Evolutionary conservation across 2,113 vertebrate genomes (phyloP).

Genomic region (Dicaeum eximium): DNA sequence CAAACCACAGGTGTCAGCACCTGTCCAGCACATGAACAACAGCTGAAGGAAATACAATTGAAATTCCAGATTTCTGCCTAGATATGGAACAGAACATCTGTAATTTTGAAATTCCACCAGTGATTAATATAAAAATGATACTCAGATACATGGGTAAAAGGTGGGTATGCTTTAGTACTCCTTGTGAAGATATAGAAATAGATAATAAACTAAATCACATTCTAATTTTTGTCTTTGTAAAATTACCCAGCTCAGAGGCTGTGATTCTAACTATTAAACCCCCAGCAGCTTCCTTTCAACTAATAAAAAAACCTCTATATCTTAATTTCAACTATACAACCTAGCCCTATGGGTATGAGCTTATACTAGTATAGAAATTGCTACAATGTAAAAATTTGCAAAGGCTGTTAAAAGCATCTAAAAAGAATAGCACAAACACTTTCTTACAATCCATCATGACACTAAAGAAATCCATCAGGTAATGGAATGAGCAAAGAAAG

Average conservation of each 20-base stretch:
- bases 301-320: background rate
- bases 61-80: background rate
- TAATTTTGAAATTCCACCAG: background rate
- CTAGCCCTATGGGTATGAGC: background rate
- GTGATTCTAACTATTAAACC: background rate
- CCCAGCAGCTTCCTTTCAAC: background rate
- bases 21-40: background rate
- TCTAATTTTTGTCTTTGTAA: background rate
- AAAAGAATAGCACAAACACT: background rate
- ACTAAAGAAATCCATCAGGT: background rate
- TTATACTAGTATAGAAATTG: background rate
- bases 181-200: background rate
- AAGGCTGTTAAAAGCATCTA: background rate
- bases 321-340: background rate
- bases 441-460: background rate
- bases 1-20: background rate
- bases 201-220: background rate
- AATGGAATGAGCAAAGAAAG: background rate
- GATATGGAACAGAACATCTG: background rate
- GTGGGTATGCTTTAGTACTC: background rate
- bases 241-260: background rate
- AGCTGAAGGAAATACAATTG: background rate
- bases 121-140: background rate
- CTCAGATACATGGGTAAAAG: background rate
- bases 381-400: background rate